phyloP scores from a whole-genome alignment of 2,888 invertebrate genomes.

The Stenodema calcarata region DNA sequence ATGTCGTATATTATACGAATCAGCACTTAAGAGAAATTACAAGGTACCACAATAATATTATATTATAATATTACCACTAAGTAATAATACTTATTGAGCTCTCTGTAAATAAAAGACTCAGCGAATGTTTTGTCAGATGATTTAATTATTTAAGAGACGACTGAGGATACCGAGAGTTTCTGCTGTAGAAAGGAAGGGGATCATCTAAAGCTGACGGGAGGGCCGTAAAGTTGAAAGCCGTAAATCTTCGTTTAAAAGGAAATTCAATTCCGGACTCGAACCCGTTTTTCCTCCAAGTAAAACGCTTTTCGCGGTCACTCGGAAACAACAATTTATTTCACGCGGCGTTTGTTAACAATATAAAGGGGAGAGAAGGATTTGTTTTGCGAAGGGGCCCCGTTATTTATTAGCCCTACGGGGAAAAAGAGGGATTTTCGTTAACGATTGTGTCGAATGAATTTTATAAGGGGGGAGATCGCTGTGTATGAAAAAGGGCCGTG shows the following conservation, averaged over 20 bases:
- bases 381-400: neutral
- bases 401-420: neutral
- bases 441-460: slow-evolving; percentile 24
- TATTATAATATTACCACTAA: no score
- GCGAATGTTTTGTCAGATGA: neutral
- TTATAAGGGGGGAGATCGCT: neutral
- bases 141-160: neutral
- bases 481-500: neutral
- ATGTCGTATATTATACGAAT: no score
- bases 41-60: no score
- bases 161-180: neutral
- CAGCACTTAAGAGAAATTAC: no score
- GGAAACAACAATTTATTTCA: slow-evolving; percentile 10
- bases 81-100: no score
- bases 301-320: neutral
- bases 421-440: neutral
- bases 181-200: neutral
- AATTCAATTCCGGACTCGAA: neutral
- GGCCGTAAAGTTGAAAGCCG: neutral
- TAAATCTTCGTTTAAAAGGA: slow-evolving; percentile 8
- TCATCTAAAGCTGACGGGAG: neutral
- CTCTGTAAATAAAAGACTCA: no score
- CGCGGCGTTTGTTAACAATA: slow-evolving; percentile 5
- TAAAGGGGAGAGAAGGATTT: slow-evolving; percentile 11
- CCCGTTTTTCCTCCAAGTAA: neutral